These are phyloP conservation scores for Perognathus longimembris DNA, from an alignment of 2,113 vertebrate genomes.

Conservation along the genomic window DNA sequence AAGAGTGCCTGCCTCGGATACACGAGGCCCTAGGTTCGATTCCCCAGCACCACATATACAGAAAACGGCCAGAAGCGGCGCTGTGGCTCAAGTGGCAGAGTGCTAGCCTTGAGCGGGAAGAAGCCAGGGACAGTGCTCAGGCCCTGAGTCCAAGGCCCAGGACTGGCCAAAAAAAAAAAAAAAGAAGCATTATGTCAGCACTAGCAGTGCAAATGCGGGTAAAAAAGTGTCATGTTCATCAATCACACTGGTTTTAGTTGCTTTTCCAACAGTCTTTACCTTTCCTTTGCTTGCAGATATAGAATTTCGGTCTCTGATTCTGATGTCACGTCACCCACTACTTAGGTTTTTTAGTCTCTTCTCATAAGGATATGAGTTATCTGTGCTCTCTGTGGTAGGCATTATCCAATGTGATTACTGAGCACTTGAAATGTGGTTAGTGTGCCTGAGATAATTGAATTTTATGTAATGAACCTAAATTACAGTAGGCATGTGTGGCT, in stretches of 20 bases:
- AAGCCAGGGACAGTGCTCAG: no score
- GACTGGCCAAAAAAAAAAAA: no score
- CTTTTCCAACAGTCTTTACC: not conserved
- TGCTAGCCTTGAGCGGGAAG: no score
- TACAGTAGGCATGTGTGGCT: not conserved
- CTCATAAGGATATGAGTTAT: not conserved
- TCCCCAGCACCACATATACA: no score
- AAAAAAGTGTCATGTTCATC: not conserved
- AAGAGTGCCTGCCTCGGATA: no score
- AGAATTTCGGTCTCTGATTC: not conserved
- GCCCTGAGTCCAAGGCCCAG: no score
- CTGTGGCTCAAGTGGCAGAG: no score
- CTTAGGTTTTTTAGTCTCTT: not conserved
- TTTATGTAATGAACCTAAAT: slow-evolving; percentile 21
- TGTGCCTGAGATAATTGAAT: not conserved
- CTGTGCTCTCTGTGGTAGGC: no score
- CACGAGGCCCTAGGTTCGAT: no score
- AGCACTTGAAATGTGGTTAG: not conserved
- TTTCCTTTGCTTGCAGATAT: not conserved
- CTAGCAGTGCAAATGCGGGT: not conserved
- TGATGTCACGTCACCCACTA: not conserved
- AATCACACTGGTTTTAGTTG: not conserved
- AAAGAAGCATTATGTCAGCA: no score
- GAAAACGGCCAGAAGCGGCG: no score
- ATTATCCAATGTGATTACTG: not conserved